These are phyloP conservation scores for Salminus brasiliensis DNA, from an alignment of 2,113 vertebrate genomes.

Conservation along the genomic window DNA sequence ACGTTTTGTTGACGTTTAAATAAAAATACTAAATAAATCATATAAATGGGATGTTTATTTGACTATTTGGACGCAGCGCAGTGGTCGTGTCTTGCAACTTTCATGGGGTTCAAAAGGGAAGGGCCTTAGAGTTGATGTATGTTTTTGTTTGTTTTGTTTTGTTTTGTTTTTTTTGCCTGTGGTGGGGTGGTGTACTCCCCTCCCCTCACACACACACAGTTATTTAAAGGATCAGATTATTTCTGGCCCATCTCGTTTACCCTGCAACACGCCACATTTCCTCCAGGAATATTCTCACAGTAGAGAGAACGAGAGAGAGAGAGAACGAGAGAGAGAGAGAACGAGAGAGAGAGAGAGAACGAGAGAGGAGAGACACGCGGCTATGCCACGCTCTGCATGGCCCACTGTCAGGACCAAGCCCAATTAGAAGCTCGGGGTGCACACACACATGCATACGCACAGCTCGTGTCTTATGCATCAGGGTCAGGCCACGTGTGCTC, in stretches of 20 bases:
- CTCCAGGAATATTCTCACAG: constrained; percentile 57
- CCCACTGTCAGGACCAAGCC: neutral
- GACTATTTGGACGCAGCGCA: too few relatives aligned
- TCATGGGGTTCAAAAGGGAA: too few relatives aligned
- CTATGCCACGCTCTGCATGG: neutral
- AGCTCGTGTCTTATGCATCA: neutral
- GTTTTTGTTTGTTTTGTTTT: too few relatives aligned
- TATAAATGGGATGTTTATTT: too few relatives aligned
- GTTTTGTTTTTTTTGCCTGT: constrained; percentile 17
- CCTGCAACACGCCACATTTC: constrained; percentile 64
- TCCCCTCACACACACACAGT: constrained; percentile 48
- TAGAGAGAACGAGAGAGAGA: constrained; percentile 13
- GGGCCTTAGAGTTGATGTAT: neutral
- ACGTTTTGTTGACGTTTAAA: too few relatives aligned
- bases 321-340: constrained; percentile 14
- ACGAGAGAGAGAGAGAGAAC: neutral
- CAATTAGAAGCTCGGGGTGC: constrained; percentile 3
- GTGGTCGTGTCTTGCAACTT: neutral
- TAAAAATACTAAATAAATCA: too few relatives aligned
- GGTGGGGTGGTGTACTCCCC: constrained; percentile 11
- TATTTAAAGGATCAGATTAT: constrained; percentile 77
- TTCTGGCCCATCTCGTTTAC: constrained; percentile 67
- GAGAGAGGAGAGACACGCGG: neutral
- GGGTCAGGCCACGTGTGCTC: neutral
- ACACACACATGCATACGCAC: neutral